Conservation (phyloP, 2,888 invertebrate genomes). For the Cephus nigrinus region DNA sequence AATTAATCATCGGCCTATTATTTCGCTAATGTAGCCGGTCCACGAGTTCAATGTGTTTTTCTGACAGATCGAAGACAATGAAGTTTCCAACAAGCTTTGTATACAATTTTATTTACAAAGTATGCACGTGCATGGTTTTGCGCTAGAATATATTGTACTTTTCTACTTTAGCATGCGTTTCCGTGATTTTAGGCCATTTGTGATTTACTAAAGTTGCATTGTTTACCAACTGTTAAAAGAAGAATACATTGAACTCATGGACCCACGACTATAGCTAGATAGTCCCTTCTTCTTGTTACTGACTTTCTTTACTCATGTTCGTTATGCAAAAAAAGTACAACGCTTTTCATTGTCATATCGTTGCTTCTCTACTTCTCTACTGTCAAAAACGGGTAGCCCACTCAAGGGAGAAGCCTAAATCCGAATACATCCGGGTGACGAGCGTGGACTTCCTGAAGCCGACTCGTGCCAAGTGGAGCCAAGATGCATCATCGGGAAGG, state of each 20-base stretch:
- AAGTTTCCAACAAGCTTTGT: neutral
- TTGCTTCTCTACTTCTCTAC: neutral
- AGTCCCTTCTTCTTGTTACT: neutral
- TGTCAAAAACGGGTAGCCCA: no score
- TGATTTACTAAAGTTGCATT: no score
- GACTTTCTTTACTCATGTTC: no score
- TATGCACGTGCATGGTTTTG: no score
- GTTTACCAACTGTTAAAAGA: no score
- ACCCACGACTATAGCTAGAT: no score
- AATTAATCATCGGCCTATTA: no score
- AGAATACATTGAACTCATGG: no score
- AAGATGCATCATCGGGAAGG: conserved; percentile 36
- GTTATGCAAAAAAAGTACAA: neutral
- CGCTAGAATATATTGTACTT: no score
- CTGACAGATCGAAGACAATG: neutral
- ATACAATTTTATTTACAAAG: neutral
- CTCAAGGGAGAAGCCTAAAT: neutral
- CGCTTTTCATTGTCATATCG: neutral
- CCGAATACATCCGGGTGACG: conserved; percentile 34
- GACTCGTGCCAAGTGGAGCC: conserved; percentile 38
- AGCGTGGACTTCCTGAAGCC: conserved; percentile 33
- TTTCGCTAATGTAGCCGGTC: no score
- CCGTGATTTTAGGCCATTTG: no score
- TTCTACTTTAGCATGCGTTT: no score
- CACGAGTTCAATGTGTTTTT: neutral